Percentiles rank a stretch among this genome's conserved stretches.
These are phyloP conservation scores for Cheilosia impressa DNA, from an alignment of 2,888 invertebrate species.

Conservation along the genomic window DNA sequence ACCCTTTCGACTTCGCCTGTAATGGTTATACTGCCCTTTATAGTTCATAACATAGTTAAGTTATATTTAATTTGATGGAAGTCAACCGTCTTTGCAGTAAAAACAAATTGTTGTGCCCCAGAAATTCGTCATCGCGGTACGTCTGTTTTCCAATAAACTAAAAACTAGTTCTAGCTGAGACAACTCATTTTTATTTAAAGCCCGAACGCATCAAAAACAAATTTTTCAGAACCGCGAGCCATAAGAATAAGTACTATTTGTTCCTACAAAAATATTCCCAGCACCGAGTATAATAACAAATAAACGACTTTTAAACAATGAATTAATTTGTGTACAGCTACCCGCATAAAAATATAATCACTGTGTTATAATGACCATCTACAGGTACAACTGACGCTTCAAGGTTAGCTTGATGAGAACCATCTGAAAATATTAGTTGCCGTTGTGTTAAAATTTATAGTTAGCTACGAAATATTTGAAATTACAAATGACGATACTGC, in stretches of 20 bases:
- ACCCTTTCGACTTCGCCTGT: too few species aligned
- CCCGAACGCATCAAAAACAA: background rate
- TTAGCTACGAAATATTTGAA: background rate
- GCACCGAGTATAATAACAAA: too few species aligned
- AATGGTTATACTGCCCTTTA: too few species aligned
- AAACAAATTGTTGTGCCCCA: too few species aligned
- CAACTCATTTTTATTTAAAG: background rate
- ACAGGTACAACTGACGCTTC: background rate
- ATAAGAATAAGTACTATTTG: constrained; percentile 2
- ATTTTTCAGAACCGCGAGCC: background rate
- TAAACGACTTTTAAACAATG: constrained; percentile 21
- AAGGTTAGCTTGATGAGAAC: constrained; percentile 24
- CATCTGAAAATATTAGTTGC: constrained; percentile 13
- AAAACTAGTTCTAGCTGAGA: too few species aligned
- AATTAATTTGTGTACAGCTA: constrained; percentile 13
- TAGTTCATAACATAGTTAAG: too few species aligned
- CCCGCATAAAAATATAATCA: constrained; percentile 10
- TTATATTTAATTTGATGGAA: too few species aligned
- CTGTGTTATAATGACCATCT: constrained; percentile 1
- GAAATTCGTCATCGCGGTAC: too few species aligned
- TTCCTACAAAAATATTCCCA: background rate
- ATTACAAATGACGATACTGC: background rate
- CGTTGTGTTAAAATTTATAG: too few species aligned
- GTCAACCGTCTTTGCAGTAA: too few species aligned
- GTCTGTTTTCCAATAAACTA: too few species aligned